Conservation (phyloP, 2,888 invertebrate species). For the Eurois occulta region DNA sequence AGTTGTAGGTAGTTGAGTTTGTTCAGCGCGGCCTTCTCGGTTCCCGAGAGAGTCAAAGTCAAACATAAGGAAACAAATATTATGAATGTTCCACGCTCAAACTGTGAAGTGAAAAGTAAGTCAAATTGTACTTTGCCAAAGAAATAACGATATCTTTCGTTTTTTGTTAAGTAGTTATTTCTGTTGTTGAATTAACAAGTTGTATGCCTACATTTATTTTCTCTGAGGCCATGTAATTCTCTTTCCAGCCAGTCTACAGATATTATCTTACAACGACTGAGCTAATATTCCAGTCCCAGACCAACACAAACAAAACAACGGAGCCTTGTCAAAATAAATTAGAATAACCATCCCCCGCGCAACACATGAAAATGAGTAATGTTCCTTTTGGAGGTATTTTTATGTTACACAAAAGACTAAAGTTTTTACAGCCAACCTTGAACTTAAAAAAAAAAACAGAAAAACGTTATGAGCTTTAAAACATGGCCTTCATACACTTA, state of each 20-base stretch:
- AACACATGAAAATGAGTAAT: constrained; percentile 54
- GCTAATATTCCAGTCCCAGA: constrained; percentile 51
- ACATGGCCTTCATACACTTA: constrained; percentile 17
- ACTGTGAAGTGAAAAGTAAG: constrained; percentile 64
- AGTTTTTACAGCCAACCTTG: constrained; percentile 50
- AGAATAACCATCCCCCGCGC: constrained; percentile 40
- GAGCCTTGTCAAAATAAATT: constrained; percentile 60
- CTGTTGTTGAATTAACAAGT: constrained; percentile 28
- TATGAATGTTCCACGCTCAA: constrained; percentile 55
- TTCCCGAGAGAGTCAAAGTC: constrained; percentile 57
- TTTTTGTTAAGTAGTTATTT: constrained; percentile 28
- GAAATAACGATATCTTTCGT: constrained; percentile 32
- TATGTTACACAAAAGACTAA: constrained; percentile 50
- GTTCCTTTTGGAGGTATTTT: constrained; percentile 41
- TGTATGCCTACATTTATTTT: constrained; percentile 24
- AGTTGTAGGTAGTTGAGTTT: constrained; percentile 55
- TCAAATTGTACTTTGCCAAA: constrained; percentile 20
- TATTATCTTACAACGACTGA: constrained; percentile 52
- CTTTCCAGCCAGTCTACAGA: constrained; percentile 33
- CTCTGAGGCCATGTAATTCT: constrained; percentile 29
- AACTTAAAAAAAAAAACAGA: constrained; percentile 42
- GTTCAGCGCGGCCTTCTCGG: constrained; percentile 37
- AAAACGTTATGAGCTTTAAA: constrained; percentile 35
- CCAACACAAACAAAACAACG: constrained; percentile 55
- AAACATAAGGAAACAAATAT: constrained; percentile 68